phyloP scores from a whole-genome alignment of 2,888 invertebrate species.

The Eledona agricola region DNA sequence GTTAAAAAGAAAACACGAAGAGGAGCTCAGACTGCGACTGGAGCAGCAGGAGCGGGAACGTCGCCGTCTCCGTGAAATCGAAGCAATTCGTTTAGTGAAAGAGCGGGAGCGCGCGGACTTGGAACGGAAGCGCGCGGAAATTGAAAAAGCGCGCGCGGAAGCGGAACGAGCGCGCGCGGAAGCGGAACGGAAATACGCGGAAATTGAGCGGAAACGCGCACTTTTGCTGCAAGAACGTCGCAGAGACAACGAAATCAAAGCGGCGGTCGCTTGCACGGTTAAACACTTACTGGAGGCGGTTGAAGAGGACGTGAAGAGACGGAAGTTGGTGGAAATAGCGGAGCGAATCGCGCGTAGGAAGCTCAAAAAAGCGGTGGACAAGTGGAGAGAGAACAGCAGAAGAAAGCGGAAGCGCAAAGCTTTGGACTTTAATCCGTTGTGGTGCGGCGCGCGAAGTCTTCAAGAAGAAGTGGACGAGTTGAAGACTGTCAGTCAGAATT shows the following conservation, averaged over 20 bases:
- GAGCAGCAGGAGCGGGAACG: conserved; percentile 44
- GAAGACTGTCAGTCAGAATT: conserved; percentile 60
- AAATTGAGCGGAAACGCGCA: conserved; percentile 26
- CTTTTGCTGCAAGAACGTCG: conserved; percentile 26
- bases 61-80: conserved; percentile 28
- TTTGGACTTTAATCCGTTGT: conserved; percentile 66
- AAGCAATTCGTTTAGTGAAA: conserved; percentile 30
- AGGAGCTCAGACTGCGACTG: too few relatives aligned
- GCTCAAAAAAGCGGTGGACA: conserved; percentile 59
- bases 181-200: conserved; percentile 30
- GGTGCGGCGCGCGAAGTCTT: conserved; percentile 62
- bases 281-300: conserved; percentile 56
- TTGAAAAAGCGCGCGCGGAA: conserved; percentile 21
- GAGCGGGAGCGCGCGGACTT: conserved; percentile 9
- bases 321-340: conserved; percentile 59
- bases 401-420: conserved; percentile 64
- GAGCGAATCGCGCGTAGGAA: conserved; percentile 55
- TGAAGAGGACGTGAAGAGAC: conserved; percentile 54
- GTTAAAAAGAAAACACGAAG: conserved; percentile 36
- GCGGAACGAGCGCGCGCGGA: conserved; percentile 21
- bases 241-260: conserved; percentile 44
- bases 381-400: conserved; percentile 62
- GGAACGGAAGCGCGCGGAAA: conserved; percentile 27
- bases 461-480: conserved; percentile 62
- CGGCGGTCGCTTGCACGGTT: conserved; percentile 54